A percentile compares a stretch with the other conserved stretches of the same genome.
Evolutionary conservation across 2,113 vertebrate genomes (phyloP).

Genomic region (Gymnorhina tibicen): DNA sequence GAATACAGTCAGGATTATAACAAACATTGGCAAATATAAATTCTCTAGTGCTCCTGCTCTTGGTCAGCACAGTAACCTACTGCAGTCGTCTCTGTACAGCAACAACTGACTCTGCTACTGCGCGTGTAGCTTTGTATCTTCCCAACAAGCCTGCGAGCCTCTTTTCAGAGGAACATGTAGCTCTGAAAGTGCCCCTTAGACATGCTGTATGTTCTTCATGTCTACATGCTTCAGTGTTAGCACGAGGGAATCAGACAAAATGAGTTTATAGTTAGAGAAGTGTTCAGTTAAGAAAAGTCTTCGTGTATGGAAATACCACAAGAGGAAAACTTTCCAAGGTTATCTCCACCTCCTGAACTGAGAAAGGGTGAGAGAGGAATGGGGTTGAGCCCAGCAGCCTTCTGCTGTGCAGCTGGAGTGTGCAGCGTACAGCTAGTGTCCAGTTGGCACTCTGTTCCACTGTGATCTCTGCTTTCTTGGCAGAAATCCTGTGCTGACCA

Average conservation of each 20-base stretch:
- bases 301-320: background rate
- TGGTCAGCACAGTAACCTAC: background rate
- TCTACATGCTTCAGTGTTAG: fast-evolving
- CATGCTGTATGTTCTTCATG: fast-evolving
- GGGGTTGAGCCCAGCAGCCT: background rate
- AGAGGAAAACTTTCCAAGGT: background rate
- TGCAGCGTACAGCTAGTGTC: background rate
- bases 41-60: background rate
- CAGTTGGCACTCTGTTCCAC: background rate
- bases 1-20: background rate
- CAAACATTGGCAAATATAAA: background rate
- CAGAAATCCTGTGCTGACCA: background rate
- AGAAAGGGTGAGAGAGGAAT: background rate
- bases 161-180: background rate
- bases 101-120: background rate
- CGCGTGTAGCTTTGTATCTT: fast-evolving
- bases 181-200: background rate
- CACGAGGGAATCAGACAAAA: fast-evolving
- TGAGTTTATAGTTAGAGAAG: background rate
- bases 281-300: background rate
- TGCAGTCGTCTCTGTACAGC: background rate
- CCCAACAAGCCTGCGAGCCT: background rate
- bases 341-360: background rate
- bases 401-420: background rate
- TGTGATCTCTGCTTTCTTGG: background rate